These are phyloP conservation scores for Oplegnathus fasciatus DNA, from an alignment of 2,113 vertebrate genomes.

Conservation along the genomic window DNA sequence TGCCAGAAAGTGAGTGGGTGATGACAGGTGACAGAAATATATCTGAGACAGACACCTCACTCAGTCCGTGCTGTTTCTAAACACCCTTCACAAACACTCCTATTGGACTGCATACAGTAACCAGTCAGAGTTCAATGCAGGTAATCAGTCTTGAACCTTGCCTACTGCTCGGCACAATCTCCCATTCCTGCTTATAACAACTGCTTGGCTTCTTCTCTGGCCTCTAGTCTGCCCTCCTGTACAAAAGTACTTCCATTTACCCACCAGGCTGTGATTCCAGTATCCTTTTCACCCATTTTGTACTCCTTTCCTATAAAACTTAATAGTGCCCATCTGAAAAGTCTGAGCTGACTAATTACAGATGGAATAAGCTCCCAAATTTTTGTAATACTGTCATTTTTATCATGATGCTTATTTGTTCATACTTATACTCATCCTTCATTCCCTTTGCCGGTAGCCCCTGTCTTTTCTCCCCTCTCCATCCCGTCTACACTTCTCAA, in stretches of 20 bases:
- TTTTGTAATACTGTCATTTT: too few species aligned
- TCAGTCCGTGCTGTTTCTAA: slow-evolving; percentile 20
- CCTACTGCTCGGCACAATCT: background rate
- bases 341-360: background rate
- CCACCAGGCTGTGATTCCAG: background rate
- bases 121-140: background rate
- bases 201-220: background rate
- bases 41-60: slow-evolving; percentile 6
- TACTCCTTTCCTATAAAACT: background rate
- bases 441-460: background rate
- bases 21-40: slow-evolving; percentile 58
- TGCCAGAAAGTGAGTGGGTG: slow-evolving; percentile 49
- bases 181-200: background rate
- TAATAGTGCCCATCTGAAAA: background rate
- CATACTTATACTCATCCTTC: background rate
- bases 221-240: background rate
- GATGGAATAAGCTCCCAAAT: background rate
- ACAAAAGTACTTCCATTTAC: background rate
- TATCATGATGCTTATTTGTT: too few species aligned
- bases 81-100: slow-evolving; percentile 29
- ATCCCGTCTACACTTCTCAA: background rate
- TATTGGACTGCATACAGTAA: slow-evolving; percentile 16
- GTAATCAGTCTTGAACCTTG: slow-evolving; percentile 4
- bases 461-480: background rate
- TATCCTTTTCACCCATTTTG: background rate